Conservation (phyloP, 2,797 vertebrate species). For the Gadopsis bispinosus region DNA sequence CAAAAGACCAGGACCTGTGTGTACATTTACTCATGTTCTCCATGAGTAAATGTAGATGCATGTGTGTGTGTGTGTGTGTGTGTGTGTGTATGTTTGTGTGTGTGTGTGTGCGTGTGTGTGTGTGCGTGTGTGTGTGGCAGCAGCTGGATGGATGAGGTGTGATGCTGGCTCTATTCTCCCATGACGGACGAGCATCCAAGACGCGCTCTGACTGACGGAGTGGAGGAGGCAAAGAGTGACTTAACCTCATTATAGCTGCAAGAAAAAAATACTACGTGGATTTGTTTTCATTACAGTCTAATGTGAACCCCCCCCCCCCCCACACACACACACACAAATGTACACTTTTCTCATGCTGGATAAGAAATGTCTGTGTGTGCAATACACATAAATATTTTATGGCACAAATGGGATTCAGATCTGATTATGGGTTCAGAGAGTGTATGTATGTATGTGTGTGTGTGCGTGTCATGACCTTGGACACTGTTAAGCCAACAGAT, state of each 20-base stretch:
- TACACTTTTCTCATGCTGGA: conserved; percentile 39
- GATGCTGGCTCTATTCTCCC: conserved; percentile 62
- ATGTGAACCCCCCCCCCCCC: conserved; percentile 35
- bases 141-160: conserved; percentile 68
- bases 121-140: conserved; percentile 39
- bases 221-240: conserved; percentile 29
- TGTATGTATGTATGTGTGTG: conserved; percentile 12
- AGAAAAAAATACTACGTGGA: conserved; percentile 43
- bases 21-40: background rate
- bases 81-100: conserved; percentile 11
- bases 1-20: background rate
- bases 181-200: conserved; percentile 61
- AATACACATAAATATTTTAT: conserved; percentile 43
- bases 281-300: conserved; percentile 70
- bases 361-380: conserved; percentile 31
- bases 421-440: conserved; percentile 15
- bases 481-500: conserved; percentile 45
- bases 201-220: conserved; percentile 36
- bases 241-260: conserved; percentile 64
- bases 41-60: background rate
- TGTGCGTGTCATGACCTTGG: conserved; percentile 34
- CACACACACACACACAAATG: conserved; percentile 18
- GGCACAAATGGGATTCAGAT: conserved; percentile 43
- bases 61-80: conserved; percentile 35
- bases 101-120: conserved; percentile 37